Evolutionary conservation across 2,113 vertebrate genomes (phyloP), one percentile per base, ranked within the genome.

Genomic region (Sebastes fasciatus): DNA sequence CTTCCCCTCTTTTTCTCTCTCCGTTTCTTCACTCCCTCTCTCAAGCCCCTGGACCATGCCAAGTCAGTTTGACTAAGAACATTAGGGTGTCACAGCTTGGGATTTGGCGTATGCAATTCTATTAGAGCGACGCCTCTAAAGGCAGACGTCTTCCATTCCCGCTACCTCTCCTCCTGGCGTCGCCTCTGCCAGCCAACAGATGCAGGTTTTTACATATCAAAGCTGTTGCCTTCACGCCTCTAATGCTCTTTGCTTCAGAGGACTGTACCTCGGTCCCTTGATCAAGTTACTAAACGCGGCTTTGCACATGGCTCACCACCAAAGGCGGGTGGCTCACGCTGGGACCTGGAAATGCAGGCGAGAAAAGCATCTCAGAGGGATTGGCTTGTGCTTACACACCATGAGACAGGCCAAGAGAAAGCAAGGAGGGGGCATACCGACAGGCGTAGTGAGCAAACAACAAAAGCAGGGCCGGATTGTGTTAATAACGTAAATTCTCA

Each of bases 161-260:
- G 74, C 88, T 79, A 84, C 90, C 88, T 91, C 88, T 83, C 85
- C 87, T 91, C 66, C 89, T 88, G 88, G 88, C 80, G 65, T 52
- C 5, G 80, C 92, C 85, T 69, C 72, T 48, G 90, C 84, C 89
- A 89, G 87, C 90, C 88, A 85, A 88, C 91, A 91, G 92, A 94
- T 94, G 93, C 92, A 86, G 89, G 74, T 91, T 94, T 93, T 92
- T 88, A 93, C 89, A 94, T 89, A 94, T 95, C 94, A 95, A 95
- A 95, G 94, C 90, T 87, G 89, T 89, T 91, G 92, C 87, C 89
- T 94, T 92, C 88, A 93, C 83, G 90, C 90, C 86, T 92, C 92
- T 94, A 95, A 95, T 93, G 90, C 92, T 93, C 90, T 94, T 93
- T 92, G 86, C 93, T 94, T 93, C 92, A 93, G 90, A 93, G 89